phyloP scores from a whole-genome alignment of 2,113 vertebrate species.

The Amphiprion ocellaris region DNA sequence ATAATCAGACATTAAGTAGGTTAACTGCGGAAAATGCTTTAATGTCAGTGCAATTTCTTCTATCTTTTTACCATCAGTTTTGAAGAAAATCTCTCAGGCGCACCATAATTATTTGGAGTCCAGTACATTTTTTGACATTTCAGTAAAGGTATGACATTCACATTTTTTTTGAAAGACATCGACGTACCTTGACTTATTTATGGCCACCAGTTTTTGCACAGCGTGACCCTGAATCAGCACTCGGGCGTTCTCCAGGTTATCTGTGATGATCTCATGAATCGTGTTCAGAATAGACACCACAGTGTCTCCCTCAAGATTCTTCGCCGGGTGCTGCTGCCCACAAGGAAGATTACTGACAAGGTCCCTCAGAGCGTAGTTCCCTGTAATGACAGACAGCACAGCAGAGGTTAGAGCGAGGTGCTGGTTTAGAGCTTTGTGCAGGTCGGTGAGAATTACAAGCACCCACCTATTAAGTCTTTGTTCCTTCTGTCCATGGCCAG shows the following conservation, averaged over 20 bases:
- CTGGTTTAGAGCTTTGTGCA: not conserved
- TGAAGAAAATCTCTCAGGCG: too few relatives aligned
- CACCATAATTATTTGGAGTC: not conserved
- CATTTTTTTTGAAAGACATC: not conserved
- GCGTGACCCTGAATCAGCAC: slow-evolving; percentile 95
- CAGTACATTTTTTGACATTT: not conserved
- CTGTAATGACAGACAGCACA: slow-evolving; percentile 71
- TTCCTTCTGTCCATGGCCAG: slow-evolving; percentile 93
- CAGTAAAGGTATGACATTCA: not conserved
- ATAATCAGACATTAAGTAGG: slow-evolving; percentile 6
- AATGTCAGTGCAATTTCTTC: too few relatives aligned
- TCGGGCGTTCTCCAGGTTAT: slow-evolving; percentile 93
- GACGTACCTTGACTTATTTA: slow-evolving; percentile 91
- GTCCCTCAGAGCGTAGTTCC: slow-evolving; percentile 94
- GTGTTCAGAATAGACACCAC: slow-evolving; percentile 96
- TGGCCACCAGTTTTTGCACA: slow-evolving; percentile 93
- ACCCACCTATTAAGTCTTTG: slow-evolving; percentile 95
- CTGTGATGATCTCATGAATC: slow-evolving; percentile 96
- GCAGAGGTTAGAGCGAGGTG: not conserved
- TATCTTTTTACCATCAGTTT: too few relatives aligned
- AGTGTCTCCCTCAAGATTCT: slow-evolving; percentile 94
- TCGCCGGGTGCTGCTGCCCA: slow-evolving; percentile 90
- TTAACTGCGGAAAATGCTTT: not conserved
- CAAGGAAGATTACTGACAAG: slow-evolving; percentile 92
- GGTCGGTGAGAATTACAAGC: not conserved